Base-by-base conservation (phyloP, 2,113 vertebrate genomes). In the Pterophyllum scalare region DNA sequence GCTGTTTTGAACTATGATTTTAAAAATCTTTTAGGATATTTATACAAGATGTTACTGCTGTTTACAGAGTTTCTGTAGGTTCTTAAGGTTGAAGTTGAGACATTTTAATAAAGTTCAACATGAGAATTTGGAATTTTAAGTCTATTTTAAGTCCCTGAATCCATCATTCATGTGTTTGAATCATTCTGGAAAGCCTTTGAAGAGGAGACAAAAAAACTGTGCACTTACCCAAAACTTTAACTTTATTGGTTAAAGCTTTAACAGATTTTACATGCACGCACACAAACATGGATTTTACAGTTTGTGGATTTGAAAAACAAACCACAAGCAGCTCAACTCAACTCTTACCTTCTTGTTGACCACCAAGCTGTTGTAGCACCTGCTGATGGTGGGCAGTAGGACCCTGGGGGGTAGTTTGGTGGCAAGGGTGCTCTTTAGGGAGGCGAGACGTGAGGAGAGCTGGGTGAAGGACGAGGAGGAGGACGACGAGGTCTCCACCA, bases 331-430 rank as follows among this genome's bases (percentile, higher is more conserved):
- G 43, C 43, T 72, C 3, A 2, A 52, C 14, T 3, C 91, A 2
- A 31, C 14, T 3, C 91, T 85, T 61, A 99, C 98, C 97, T 97
- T 96, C 76, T 92, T 93, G 22, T 92, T 88, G 3, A 88, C 86
- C 64, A 95, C 93, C 86, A 97, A 89, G 74, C 92, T 83, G 87
- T 72, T 83, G 90, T 98, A 98, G 64, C 97, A 97, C 85, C 90
- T 96, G 54, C 87, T 92, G 59, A 98, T 13, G 1, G 96, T 95
- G 64, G 98, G 97, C 82, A 99, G 74, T 1, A 99, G 94, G 59
- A 99, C 97, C 70, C 98, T 94, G 33, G 98, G 86, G 58, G 97
- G 95, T n/a, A 99, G 95, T 40, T 92, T 94, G 7, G 97, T 96
- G 6, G 98, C 97, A 3, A 99, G 85, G 2, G 96, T 97, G 78